These are phyloP conservation scores for Hypanus sabinus DNA, from an alignment of 2,113 vertebrate genomes.

Conservation along the genomic window DNA sequence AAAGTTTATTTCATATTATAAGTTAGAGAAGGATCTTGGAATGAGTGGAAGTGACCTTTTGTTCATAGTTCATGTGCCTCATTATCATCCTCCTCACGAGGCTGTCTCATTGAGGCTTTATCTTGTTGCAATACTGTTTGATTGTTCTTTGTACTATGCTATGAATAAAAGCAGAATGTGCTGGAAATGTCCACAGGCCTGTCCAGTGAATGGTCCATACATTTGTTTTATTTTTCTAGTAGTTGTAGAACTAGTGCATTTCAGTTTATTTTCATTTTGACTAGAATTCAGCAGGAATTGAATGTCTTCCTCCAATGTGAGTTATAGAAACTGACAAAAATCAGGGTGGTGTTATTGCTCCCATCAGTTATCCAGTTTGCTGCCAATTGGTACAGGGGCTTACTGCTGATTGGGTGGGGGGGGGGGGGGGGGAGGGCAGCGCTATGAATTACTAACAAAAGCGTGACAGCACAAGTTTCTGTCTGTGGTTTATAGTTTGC, in stretches of 20 bases:
- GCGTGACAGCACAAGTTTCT: background rate
- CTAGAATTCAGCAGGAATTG: background rate
- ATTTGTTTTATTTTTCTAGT: background rate
- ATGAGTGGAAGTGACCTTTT: background rate
- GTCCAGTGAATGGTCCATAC: background rate
- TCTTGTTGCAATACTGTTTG: background rate
- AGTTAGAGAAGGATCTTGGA: background rate
- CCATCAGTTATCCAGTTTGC: background rate
- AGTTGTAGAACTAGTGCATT: background rate
- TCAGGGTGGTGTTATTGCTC: background rate
- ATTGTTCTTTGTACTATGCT: background rate
- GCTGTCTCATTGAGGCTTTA: background rate
- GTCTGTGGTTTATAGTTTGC: background rate
- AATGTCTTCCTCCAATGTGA: background rate
- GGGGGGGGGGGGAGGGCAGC: too few species aligned
- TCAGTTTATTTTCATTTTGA: background rate
- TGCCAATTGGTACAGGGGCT: background rate
- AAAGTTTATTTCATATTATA: background rate
- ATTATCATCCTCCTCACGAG: background rate
- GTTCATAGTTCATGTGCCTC: background rate
- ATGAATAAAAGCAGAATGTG: background rate
- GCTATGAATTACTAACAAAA: background rate
- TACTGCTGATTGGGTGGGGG: background rate
- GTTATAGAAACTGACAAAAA: background rate
- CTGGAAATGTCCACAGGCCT: background rate